Conservation (phyloP, 1,140 invertebrate species). For the Chionoecetes opilio region DNA sequence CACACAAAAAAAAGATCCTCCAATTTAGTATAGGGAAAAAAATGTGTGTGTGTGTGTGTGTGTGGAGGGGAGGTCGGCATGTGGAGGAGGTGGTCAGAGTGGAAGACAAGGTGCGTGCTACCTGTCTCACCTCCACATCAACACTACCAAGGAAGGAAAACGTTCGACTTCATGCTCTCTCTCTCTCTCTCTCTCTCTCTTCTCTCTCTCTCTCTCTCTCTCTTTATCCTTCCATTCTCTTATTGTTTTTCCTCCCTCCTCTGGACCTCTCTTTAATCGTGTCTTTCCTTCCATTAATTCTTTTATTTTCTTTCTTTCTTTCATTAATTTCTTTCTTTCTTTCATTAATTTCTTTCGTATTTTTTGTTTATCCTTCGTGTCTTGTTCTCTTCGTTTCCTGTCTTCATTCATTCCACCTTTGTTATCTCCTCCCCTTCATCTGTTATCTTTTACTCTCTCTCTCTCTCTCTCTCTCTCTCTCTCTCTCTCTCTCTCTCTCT, state of each 20-base stretch:
- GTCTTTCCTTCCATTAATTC: not conserved
- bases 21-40: too few relatives aligned
- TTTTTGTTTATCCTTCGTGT: too few relatives aligned
- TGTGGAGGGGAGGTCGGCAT: not conserved
- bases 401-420: not conserved
- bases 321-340: not conserved
- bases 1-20: too few relatives aligned
- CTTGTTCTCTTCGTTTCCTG: too few relatives aligned
- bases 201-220: not conserved
- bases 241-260: not conserved
- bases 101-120: not conserved
- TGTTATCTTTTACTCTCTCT: not conserved
- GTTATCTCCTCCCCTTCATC: not conserved
- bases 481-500: not conserved
- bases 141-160: not conserved
- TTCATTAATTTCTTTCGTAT: not conserved
- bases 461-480: not conserved
- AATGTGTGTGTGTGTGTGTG: too few relatives aligned
- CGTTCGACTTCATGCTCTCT: not conserved
- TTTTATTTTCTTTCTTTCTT: conserved; percentile 31
- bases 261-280: not conserved
- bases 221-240: not conserved
- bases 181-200: not conserved
- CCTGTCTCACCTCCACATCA: not conserved
- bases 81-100: not conserved